These are phyloP conservation scores for Plotosus lineatus DNA, from an alignment of 2,113 vertebrate species.

Conservation along the genomic window DNA sequence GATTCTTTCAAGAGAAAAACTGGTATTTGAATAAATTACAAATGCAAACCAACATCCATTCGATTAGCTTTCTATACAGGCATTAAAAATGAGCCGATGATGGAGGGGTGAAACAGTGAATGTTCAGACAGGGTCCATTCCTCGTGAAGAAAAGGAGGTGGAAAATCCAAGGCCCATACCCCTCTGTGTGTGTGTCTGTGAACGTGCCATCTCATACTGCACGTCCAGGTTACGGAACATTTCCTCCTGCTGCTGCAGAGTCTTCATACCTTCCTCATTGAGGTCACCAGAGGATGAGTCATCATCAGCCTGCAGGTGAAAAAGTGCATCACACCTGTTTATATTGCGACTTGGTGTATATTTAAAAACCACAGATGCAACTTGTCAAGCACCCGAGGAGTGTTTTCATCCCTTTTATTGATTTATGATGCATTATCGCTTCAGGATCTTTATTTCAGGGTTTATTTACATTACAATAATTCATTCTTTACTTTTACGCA, in stretches of 20 bases:
- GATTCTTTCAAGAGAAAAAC: conserved; percentile 57
- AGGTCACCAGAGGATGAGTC: conserved; percentile 79
- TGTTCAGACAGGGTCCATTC: conserved; percentile 91
- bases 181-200: conserved; percentile 96
- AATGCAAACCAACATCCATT: conserved; percentile 91
- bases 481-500: too few species aligned
- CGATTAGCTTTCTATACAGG: conserved; percentile 89
- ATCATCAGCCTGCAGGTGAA: conserved; percentile 79
- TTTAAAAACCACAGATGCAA: neutral
- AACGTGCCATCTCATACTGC: conserved; percentile 97
- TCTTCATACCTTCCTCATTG: conserved; percentile 91
- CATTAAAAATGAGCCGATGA: conserved; percentile 72
- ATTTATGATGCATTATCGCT: too few species aligned
- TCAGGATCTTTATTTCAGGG: too few species aligned
- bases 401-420: too few species aligned
- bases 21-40: conserved; percentile 90
- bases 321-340: neutral
- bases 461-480: too few species aligned
- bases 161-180: conserved; percentile 99
- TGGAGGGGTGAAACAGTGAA: conserved; percentile 32
- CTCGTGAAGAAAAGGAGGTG: conserved; percentile 90
- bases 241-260: conserved; percentile 96
- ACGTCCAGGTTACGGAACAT: conserved; percentile 96
- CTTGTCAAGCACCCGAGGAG: too few species aligned
- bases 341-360: too few species aligned